These are phyloP conservation scores for Laterallus jamaicensis DNA, from an alignment of 2,113 vertebrate genomes.

Conservation along the genomic window DNA sequence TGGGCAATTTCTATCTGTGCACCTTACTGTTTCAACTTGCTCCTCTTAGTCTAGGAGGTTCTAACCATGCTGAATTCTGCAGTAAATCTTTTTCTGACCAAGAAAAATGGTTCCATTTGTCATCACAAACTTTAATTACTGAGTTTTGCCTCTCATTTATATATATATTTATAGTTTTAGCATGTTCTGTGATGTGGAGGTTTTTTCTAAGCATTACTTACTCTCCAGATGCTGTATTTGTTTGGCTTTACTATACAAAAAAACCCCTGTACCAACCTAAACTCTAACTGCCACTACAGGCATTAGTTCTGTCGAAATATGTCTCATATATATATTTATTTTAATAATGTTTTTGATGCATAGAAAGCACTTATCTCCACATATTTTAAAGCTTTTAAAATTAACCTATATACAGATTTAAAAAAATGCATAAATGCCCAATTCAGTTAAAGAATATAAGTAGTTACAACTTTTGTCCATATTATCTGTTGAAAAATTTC, in stretches of 20 bases:
- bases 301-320: neutral
- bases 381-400: neutral
- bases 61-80: neutral
- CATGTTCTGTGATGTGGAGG: neutral
- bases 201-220: neutral
- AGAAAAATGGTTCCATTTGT: neutral
- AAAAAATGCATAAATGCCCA: neutral
- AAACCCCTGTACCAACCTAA: neutral
- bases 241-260: neutral
- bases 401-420: neutral
- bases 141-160: neutral
- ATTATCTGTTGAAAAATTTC: neutral
- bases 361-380: neutral
- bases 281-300: neutral
- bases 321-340: neutral
- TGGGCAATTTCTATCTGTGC: neutral
- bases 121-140: neutral
- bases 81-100: neutral
- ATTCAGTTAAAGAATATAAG: neutral
- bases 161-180: neutral
- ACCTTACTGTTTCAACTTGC: neutral
- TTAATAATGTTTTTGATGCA: neutral
- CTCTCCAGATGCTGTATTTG: neutral
- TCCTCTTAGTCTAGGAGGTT: neutral
- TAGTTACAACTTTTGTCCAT: neutral